These are phyloP conservation scores for Trematocara macrostoma DNA, from an alignment of 2,113 vertebrate species.

Conservation along the genomic window DNA sequence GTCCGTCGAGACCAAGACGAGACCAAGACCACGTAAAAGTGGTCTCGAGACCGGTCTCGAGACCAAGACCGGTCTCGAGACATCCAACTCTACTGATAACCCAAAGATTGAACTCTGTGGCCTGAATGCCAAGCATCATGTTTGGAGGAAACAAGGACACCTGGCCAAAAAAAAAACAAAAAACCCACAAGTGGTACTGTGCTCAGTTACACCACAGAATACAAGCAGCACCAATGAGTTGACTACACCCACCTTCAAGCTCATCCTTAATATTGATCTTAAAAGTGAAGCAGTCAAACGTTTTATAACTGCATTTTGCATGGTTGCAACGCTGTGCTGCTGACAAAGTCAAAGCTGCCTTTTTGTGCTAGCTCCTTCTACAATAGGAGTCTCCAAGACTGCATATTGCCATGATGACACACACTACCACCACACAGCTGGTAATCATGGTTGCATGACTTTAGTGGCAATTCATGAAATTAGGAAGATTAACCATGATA, in stretches of 20 bases:
- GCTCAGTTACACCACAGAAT: background rate
- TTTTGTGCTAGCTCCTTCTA: background rate
- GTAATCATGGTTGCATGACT: background rate
- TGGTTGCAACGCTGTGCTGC: background rate
- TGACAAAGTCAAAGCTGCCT: background rate
- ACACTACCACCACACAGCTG: background rate
- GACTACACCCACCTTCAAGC: background rate
- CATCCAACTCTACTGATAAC: no score
- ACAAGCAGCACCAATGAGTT: background rate
- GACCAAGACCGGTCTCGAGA: no score
- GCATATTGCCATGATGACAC: background rate
- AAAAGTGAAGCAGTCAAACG: background rate
- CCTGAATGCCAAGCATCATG: background rate
- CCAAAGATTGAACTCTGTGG: background rate
- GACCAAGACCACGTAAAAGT: no score
- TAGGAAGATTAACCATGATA: background rate
- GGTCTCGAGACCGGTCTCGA: no score
- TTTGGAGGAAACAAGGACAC: background rate
- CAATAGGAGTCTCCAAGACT: background rate
- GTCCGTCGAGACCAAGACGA: no score
- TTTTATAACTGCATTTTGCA: background rate
- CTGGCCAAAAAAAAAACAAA: accelerated
- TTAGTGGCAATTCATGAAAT: background rate
- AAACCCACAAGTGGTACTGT: background rate
- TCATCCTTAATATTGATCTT: background rate